A percentile compares a stretch with the other conserved stretches of the same genome.
phyloP scores from a whole-genome alignment of 2,797 vertebrate species.

The Acipenser oxyrinchus region DNA sequence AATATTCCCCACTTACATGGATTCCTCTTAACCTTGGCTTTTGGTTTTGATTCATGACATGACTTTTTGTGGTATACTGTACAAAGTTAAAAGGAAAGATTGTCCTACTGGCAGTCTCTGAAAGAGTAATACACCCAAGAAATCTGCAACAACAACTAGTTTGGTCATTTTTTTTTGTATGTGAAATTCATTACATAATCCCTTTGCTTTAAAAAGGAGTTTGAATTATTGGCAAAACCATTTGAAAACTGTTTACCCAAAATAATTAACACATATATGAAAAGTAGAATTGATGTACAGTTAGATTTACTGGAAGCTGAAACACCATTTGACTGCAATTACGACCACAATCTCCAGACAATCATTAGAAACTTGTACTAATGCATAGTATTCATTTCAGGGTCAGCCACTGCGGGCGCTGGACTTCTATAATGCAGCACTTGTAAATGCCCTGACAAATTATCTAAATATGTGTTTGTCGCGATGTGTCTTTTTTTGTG shows the following conservation, averaged over 20 bases:
- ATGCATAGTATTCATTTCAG: slow-evolving; percentile 40
- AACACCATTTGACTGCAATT: slow-evolving; percentile 45
- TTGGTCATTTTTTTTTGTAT: neutral
- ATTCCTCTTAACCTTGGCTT: slow-evolving; percentile 33
- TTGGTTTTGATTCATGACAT: slow-evolving; percentile 2
- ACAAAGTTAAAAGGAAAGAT: neutral
- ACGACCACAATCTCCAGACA: slow-evolving; percentile 11
- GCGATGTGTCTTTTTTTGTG: slow-evolving; percentile 28
- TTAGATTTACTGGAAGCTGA: neutral
- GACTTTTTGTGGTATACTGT: slow-evolving; percentile 2
- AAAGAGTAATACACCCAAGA: neutral
- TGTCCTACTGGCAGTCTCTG: neutral
- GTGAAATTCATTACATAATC: neutral
- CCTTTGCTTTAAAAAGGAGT: neutral
- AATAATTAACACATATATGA: neutral
- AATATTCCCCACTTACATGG: slow-evolving; percentile 33
- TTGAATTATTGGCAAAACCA: neutral
- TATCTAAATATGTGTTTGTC: slow-evolving; percentile 40
- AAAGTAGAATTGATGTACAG: neutral
- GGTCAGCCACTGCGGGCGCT: slow-evolving; percentile 37
- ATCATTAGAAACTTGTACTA: slow-evolving; percentile 16
- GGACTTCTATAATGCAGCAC: slow-evolving; percentile 39
- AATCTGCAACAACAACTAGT: neutral
- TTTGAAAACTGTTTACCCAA: neutral
- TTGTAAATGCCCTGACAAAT: slow-evolving; percentile 35